A percentile compares a stretch with the other conserved stretches of the same genome.
Evolutionary conservation across 1,140 invertebrate genomes (phyloP).

Genomic region (Lysiphlebus fabarum): DNA sequence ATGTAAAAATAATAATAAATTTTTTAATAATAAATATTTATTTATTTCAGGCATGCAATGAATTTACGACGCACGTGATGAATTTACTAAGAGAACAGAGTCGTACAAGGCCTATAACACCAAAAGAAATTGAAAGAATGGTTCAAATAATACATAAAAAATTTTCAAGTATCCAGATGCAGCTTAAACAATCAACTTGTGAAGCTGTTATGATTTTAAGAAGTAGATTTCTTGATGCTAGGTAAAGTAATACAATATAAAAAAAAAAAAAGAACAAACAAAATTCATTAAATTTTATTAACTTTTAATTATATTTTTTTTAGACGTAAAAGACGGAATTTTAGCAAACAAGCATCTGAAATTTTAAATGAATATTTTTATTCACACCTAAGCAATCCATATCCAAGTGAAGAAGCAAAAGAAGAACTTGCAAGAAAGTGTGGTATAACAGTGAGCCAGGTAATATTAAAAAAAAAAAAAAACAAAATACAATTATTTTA

Average conservation of each 20-base stretch:
- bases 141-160: slow-evolving; percentile 99
- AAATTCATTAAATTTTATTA: slow-evolving; percentile 15
- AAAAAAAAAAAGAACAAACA: not conserved
- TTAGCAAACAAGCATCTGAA: slow-evolving; percentile 99
- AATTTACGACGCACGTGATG: slow-evolving; percentile 99
- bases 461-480: slow-evolving; percentile 36
- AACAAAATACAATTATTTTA: no score
- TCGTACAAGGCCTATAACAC: slow-evolving; percentile 91
- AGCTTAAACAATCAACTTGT: slow-evolving; percentile 98
- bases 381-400: slow-evolving; percentile 98
- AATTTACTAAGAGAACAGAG: slow-evolving; percentile 96
- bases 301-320: slow-evolving; percentile 29
- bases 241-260: no score
- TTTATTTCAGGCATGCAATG: slow-evolving; percentile 87
- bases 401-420: slow-evolving; percentile 99
- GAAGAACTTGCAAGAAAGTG: slow-evolving; percentile 99
- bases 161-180: slow-evolving; percentile 99
- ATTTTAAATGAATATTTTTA: slow-evolving; percentile 99
- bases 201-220: slow-evolving; percentile 99
- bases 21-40: no score
- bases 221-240: slow-evolving; percentile 89
- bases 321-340: slow-evolving; percentile 97
- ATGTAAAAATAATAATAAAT: no score
- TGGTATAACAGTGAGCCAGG: slow-evolving; percentile 96
- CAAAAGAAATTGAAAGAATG: slow-evolving; percentile 97